Evolutionary conservation across 2,888 invertebrate genomes (phyloP).

Genomic region (Pristionchus japonicus): DNA sequence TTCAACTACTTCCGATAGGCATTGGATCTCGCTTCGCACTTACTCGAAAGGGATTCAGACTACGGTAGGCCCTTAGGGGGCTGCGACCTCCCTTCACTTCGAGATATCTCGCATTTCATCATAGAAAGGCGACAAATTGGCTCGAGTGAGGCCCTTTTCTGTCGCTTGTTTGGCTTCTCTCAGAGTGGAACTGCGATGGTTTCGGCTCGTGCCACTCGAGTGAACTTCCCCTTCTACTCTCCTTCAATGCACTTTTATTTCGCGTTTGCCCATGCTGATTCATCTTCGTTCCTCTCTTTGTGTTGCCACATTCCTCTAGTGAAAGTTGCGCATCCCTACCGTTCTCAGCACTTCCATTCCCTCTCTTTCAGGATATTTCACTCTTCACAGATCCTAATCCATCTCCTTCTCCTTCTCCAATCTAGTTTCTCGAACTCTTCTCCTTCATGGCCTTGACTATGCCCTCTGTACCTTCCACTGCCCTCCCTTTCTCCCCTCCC

Average conservation of each 20-base stretch:
- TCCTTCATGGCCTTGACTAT: background rate
- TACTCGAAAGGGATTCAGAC: no score
- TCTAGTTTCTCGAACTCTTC: slow-evolving; percentile 30
- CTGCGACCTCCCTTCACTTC: background rate
- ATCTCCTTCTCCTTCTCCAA: background rate
- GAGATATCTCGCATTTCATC: slow-evolving; percentile 1
- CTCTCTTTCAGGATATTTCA: background rate
- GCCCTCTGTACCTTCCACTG: slow-evolving; percentile 24
- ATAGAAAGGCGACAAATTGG: background rate
- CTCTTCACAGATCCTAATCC: slow-evolving; percentile 18
- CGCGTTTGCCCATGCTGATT: slow-evolving; percentile 19
- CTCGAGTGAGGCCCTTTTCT: background rate
- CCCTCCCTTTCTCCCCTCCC: background rate
- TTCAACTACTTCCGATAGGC: background rate
- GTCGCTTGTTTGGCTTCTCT: slow-evolving; percentile 2
- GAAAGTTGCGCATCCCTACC: slow-evolving; percentile 17
- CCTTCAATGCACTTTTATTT: slow-evolving; percentile 12
- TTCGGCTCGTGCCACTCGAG: background rate
- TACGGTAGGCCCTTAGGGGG: background rate
- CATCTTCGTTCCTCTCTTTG: background rate
- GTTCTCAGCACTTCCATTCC: slow-evolving; percentile 10
- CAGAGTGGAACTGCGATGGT: background rate
- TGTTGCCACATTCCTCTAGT: slow-evolving; percentile 20
- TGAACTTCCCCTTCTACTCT: background rate
- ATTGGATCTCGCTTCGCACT: background rate